Base-by-base conservation (phyloP, 2,797 vertebrate genomes). In the Malurus leucopterus region DNA sequence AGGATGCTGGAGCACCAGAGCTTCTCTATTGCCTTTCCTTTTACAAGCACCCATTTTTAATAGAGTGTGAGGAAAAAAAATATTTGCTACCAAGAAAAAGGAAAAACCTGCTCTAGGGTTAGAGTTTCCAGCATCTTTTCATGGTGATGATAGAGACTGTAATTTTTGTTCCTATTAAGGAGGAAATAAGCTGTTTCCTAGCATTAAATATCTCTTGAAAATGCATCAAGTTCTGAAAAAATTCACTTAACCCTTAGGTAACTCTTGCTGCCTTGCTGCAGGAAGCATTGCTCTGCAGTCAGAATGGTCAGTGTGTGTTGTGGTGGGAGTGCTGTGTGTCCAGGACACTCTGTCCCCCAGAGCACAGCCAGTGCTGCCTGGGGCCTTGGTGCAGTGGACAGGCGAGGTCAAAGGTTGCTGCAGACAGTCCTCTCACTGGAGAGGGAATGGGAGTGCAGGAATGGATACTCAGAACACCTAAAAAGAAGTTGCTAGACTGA, bases 241-340 rank as follows among this genome's bases (percentile, higher is more conserved):
- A 58, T 67, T 85, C 76, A 55, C 58, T 91, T 89, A 79, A 84
- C 74, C 38, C 88, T 76, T 76, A 62, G 41, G 53, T 57, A 86
- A 40, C 32, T 54, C 47, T 68, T 76, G 2, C 29, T 47, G 11
- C 23, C n/a, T 34, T 75, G 26, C 53, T 59, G 34, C 53, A 72
- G 32, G 22, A 22, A 50, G 36, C 29, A 1, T 4, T 36, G 20
- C 9, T 10, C 51, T 50, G 30, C n/a, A 18, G 15, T 22, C 26
- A 26, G 27, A 54, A n/a, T 6, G 54, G n/a, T 8, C n/a, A 34
- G 15, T 3, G 18, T 13, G 21, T 43, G 27, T 11, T 40, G 15
- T 21, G 27, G 23, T 23, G 41, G n/a, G 23, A 32, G 8, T 2
- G 13, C 34, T 0, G 1, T 8, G 4, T 61, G 29, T 63, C 49